Conservation (phyloP, 2,113 vertebrate species). For the Ia io region DNA sequence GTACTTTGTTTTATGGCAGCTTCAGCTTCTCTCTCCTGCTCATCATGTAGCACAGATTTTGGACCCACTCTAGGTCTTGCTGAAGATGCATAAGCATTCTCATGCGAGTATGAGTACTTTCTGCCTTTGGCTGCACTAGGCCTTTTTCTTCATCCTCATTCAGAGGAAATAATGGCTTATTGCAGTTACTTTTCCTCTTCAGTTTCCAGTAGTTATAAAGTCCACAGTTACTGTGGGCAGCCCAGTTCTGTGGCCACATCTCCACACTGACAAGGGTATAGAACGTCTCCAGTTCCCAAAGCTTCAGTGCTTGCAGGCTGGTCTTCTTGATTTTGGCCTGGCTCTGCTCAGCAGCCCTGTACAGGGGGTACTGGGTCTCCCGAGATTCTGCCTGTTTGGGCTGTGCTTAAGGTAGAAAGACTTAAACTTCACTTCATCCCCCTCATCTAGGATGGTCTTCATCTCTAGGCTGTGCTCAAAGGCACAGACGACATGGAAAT, state of each 20-base stretch:
- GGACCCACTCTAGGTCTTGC: conserved; percentile 97
- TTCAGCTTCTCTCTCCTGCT: conserved; percentile 97
- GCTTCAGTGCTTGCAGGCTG: conserved; percentile 92
- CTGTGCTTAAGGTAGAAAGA: conserved; percentile 98
- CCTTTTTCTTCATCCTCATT: conserved; percentile 94
- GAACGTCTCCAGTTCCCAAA: conserved; percentile 95
- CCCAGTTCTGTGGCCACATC: conserved; percentile 88
- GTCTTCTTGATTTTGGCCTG: conserved; percentile 89
- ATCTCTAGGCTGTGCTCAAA: conserved; percentile 98
- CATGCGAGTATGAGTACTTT: conserved; percentile 97
- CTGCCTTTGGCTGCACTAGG: conserved; percentile 93
- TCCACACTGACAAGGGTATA: conserved; percentile 88
- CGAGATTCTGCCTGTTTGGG: conserved; percentile 86
- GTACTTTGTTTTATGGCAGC: conserved; percentile 93
- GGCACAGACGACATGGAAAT: conserved; percentile 98
- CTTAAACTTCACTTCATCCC: conserved; percentile 97
- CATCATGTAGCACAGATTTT: conserved; percentile 99
- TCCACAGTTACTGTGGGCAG: conserved; percentile 88
- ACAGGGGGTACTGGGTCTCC: conserved; percentile 74
- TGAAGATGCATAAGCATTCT: conserved; percentile 99
- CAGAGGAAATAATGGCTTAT: conserved; percentile 95
- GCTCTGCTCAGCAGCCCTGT: conserved; percentile 87
- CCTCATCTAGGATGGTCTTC: conserved; percentile 97
- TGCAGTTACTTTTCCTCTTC: conserved; percentile 95
- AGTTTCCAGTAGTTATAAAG: conserved; percentile 98